Conservation (phyloP, 2,888 invertebrate species). For the Apodemia hepburni region DNA sequence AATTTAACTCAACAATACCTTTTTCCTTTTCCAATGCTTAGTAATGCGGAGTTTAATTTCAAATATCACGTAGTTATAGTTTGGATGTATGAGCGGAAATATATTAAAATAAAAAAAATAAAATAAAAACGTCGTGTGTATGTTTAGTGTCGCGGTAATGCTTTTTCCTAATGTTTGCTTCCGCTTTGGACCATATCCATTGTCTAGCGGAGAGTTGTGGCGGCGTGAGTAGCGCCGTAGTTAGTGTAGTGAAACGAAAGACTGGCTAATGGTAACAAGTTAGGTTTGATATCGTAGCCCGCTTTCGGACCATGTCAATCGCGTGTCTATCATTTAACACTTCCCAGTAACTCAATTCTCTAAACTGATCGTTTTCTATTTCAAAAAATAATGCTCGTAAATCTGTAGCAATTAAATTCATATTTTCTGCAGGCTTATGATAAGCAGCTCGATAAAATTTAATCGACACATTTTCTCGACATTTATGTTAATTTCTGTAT, state of each 20-base stretch:
- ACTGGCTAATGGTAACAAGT: conserved; percentile 71
- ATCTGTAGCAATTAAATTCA: background rate
- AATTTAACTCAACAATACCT: conserved; percentile 2
- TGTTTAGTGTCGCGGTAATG: conserved; percentile 9
- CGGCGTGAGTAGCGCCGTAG: conserved; percentile 18
- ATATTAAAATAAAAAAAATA: conserved; percentile 1
- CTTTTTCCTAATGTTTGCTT: conserved; percentile 16
- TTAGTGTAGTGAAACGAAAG: conserved; percentile 73
- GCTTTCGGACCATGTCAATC: conserved; percentile 19
- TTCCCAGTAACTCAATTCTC: background rate
- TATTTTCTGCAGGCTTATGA: too few species aligned
- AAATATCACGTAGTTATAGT: background rate
- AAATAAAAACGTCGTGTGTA: conserved; percentile 15
- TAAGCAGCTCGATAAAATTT: too few species aligned
- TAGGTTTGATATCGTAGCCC: conserved; percentile 39
- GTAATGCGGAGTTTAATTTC: background rate
- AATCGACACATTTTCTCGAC: too few species aligned
- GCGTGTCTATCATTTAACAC: background rate
- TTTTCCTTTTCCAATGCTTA: conserved; percentile 4
- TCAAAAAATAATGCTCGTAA: background rate
- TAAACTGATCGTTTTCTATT: background rate
- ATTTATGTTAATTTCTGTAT: too few species aligned
- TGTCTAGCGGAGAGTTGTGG: conserved; percentile 19
- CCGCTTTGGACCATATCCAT: conserved; percentile 24
- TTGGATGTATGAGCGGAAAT: conserved; percentile 5